phyloP scores from a whole-genome alignment of 2,113 vertebrate species.

The Ictalurus punctatus region DNA sequence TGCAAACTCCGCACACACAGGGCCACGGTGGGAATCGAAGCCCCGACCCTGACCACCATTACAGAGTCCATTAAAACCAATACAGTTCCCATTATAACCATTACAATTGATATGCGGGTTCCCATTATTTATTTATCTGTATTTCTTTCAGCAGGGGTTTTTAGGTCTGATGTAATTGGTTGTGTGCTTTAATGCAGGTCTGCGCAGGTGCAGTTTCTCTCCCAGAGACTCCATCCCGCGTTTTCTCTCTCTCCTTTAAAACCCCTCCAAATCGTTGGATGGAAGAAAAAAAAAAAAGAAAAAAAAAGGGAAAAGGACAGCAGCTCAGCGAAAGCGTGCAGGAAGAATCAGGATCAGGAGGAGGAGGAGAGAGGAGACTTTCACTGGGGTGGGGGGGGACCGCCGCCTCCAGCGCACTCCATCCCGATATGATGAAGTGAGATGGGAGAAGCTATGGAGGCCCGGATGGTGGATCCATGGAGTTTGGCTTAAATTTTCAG shows the following conservation, averaged over 20 bases:
- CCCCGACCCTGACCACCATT: too few relatives aligned
- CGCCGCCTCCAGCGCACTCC: slow-evolving; percentile 36
- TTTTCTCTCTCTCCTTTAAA: slow-evolving; percentile 63
- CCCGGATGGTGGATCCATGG: slow-evolving; percentile 73
- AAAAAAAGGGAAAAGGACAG: slow-evolving; percentile 1
- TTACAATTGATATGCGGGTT: too few relatives aligned
- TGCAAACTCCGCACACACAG: too few relatives aligned
- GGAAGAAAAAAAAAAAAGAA: slow-evolving; percentile 13
- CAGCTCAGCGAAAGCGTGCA: slow-evolving; percentile 66
- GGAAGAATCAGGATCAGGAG: slow-evolving; percentile 64
- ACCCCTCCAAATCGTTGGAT: slow-evolving; percentile 60
- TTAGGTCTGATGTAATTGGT: neutral
- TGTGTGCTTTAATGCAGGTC: neutral
- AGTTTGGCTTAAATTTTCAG: slow-evolving; percentile 74
- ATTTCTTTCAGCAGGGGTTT: too few relatives aligned
- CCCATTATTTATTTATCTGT: too few relatives aligned
- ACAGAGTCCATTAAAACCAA: too few relatives aligned
- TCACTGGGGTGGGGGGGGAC: slow-evolving; percentile 35
- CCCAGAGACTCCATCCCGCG: slow-evolving; percentile 53
- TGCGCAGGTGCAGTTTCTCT: slow-evolving; percentile 24
- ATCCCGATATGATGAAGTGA: slow-evolving; percentile 66
- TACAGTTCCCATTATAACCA: too few relatives aligned
- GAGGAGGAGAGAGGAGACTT: slow-evolving; percentile 37
- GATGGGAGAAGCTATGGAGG: slow-evolving; percentile 70
- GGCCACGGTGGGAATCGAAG: too few relatives aligned